Percentiles rank a stretch among this genome's conserved stretches.
These are phyloP conservation scores for Digitonthophagus gazella DNA, from an alignment of 2,888 invertebrate species.

Conservation along the genomic window DNA sequence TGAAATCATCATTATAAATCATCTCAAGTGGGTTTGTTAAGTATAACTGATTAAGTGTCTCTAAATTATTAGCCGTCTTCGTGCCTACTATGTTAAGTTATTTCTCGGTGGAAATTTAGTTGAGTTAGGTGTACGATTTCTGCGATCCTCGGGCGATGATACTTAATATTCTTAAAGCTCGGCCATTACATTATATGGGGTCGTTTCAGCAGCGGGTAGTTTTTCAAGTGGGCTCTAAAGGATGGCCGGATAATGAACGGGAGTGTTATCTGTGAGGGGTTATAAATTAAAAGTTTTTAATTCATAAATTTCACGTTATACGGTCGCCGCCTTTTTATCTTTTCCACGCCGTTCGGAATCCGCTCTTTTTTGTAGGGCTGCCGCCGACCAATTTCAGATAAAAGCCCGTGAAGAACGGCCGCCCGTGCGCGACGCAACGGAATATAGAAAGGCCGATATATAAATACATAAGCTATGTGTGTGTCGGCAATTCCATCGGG, in stretches of 20 bases:
- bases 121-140: background rate
- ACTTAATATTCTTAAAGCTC: background rate
- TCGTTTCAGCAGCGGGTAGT: background rate
- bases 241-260: slow-evolving; percentile 1
- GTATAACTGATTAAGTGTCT: too few relatives aligned
- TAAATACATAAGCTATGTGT: slow-evolving; percentile 20
- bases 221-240: background rate
- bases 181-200: background rate
- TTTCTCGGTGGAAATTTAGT: background rate
- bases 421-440: slow-evolving; percentile 4
- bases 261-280: slow-evolving; percentile 2
- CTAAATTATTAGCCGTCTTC: too few relatives aligned
- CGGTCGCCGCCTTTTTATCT: slow-evolving; percentile 4
- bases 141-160: background rate
- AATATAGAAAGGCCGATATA: slow-evolving; percentile 14
- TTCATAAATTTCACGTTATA: slow-evolving; percentile 15
- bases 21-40: too few relatives aligned
- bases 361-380: slow-evolving; percentile 6
- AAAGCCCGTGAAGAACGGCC: slow-evolving; percentile 13
- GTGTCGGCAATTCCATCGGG: slow-evolving; percentile 38
- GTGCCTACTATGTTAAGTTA: background rate
- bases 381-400: slow-evolving; percentile 17
- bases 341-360: slow-evolving; percentile 13
- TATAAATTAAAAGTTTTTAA: slow-evolving; percentile 14
- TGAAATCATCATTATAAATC: background rate